Evolutionary conservation across 1,140 invertebrate genomes (phyloP).

Genomic region (Agrilus planipennis): DNA sequence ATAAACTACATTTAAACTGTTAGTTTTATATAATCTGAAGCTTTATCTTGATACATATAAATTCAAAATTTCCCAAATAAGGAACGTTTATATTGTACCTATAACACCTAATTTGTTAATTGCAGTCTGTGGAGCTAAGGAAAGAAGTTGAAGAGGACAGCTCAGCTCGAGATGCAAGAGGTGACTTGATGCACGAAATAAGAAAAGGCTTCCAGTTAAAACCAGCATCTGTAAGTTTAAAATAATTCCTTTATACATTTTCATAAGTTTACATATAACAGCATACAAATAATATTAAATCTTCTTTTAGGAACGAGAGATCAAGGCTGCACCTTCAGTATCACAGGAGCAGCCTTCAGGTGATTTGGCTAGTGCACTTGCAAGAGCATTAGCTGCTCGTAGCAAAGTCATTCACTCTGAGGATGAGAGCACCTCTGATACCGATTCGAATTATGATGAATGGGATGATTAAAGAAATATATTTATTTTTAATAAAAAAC

Average conservation of each 20-base stretch:
- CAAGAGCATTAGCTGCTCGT: constrained; percentile 61
- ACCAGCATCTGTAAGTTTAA: constrained; percentile 39
- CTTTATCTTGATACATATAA: constrained; percentile 1
- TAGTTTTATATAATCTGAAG: too few relatives aligned
- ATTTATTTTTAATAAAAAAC: too few relatives aligned
- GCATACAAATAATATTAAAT: not conserved
- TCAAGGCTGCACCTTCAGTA: constrained; percentile 19
- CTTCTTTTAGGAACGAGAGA: constrained; percentile 22
- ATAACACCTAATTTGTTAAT: constrained; percentile 10
- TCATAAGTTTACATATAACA: constrained; percentile 1
- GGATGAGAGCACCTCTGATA: constrained; percentile 44
- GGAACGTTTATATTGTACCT: too few relatives aligned
- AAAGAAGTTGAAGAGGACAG: constrained; percentile 25
- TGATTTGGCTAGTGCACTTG: constrained; percentile 66
- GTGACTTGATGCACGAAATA: constrained; percentile 68
- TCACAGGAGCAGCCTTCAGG: constrained; percentile 19
- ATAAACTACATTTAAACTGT: too few relatives aligned
- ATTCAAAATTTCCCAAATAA: too few relatives aligned
- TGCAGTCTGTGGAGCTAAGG: constrained; percentile 46
- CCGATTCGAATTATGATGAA: constrained; percentile 50
- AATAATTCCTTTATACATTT: constrained; percentile 23
- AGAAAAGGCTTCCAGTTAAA: constrained; percentile 64
- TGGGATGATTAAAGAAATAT: constrained; percentile 41
- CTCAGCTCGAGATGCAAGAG: constrained; percentile 40
- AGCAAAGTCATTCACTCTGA: constrained; percentile 55